These are phyloP conservation scores for Melanotaenia maccullochi DNA, from an alignment of 2,797 vertebrate genomes.

Conservation along the genomic window DNA sequence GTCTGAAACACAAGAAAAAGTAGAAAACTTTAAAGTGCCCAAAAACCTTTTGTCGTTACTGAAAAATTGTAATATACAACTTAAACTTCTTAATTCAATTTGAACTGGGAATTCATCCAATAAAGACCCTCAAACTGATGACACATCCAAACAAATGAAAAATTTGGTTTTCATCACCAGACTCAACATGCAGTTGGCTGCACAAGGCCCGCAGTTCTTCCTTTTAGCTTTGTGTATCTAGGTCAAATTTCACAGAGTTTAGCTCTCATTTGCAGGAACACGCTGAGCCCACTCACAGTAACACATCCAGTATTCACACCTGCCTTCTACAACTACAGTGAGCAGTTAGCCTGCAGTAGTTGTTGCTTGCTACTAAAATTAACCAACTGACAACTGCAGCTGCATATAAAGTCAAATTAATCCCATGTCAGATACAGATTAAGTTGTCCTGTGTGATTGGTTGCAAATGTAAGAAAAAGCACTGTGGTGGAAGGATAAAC, in stretches of 20 bases:
- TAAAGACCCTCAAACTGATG: background rate
- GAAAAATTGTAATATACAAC: background rate
- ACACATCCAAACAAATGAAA: background rate
- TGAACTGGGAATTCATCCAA: background rate
- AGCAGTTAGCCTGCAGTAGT: background rate
- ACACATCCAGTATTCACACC: background rate
- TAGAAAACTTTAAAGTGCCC: background rate
- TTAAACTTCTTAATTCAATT: background rate
- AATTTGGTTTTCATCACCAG: background rate
- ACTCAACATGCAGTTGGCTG: background rate
- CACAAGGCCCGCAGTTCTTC: background rate
- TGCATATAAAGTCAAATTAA: constrained; percentile 47
- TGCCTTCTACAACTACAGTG: background rate
- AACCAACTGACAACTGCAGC: constrained; percentile 47
- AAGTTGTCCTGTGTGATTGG: constrained; percentile 27
- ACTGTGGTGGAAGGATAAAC: constrained; percentile 18
- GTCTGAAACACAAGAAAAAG: background rate
- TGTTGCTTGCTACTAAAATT: constrained; percentile 46
- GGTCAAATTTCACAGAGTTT: background rate
- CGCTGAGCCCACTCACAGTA: background rate
- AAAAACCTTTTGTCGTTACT: background rate
- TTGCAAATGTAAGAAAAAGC: constrained; percentile 33
- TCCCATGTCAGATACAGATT: constrained; percentile 53
- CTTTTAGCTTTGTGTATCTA: constrained; percentile 3
- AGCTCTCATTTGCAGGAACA: constrained; percentile 3